Conservation (phyloP, 2,797 vertebrate species). For the Nothura maculosa region DNA sequence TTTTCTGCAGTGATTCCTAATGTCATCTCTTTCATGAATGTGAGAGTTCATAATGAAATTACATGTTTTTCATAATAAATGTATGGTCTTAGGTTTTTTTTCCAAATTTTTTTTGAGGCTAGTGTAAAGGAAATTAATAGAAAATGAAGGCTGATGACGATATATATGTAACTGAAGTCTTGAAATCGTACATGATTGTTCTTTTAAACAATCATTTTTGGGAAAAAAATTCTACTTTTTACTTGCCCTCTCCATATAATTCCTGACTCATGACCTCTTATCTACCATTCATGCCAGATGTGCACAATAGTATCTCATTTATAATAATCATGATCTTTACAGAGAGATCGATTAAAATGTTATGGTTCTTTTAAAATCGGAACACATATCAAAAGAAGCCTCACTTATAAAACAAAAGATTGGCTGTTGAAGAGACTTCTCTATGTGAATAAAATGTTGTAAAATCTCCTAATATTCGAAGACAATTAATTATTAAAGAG, state of each 20-base stretch:
- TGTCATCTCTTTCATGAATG: conserved; percentile 60
- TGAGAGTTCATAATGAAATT: conserved; percentile 65
- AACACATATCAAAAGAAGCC: conserved; percentile 50
- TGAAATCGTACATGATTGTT: conserved; percentile 63
- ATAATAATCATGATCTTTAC: conserved; percentile 58
- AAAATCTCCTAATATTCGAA: conserved; percentile 67
- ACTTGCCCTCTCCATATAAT: conserved; percentile 40
- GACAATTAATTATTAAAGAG: conserved; percentile 65
- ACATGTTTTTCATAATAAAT: conserved; percentile 63
- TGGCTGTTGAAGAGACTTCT: neutral
- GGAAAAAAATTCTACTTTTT: conserved; percentile 64
- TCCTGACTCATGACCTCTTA: conserved; percentile 57
- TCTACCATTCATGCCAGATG: conserved; percentile 57
- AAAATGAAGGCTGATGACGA: conserved; percentile 69
- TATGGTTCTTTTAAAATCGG: conserved; percentile 56
- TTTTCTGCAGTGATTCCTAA: conserved; percentile 62
- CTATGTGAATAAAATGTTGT: conserved; percentile 29
- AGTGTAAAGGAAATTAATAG: conserved; percentile 63
- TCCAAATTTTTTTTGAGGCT: conserved; percentile 63
- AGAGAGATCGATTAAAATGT: conserved; percentile 70
- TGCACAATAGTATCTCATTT: conserved; percentile 55
- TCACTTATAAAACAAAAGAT: conserved; percentile 29
- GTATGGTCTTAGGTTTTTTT: conserved; percentile 38
- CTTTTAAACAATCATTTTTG: conserved; percentile 63
- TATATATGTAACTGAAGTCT: conserved; percentile 55